phyloP scores from a whole-genome alignment of 2,888 invertebrate species.

The Sinohyriopsis cumingii region DNA sequence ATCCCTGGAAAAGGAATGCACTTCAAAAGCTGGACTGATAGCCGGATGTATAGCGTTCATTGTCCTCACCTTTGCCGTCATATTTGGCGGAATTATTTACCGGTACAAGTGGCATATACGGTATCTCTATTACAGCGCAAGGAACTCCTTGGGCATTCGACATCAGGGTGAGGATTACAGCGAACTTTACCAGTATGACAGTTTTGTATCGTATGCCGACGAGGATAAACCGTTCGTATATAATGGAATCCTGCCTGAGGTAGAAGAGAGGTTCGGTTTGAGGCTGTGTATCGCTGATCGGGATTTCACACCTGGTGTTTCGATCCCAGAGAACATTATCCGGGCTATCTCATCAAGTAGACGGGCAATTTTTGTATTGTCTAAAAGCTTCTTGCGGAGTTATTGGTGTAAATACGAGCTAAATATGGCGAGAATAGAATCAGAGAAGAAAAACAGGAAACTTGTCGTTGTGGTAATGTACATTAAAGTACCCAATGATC shows the following conservation, averaged over 20 bases:
- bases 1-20: slow-evolving; percentile 14
- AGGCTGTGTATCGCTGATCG: slow-evolving; percentile 26
- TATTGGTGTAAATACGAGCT: slow-evolving; percentile 37
- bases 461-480: slow-evolving; percentile 17
- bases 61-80: slow-evolving; percentile 7
- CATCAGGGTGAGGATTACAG: slow-evolving; percentile 3
- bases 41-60: slow-evolving; percentile 3
- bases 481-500: slow-evolving; percentile 6
- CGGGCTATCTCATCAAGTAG: slow-evolving; percentile 22
- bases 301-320: slow-evolving; percentile 23
- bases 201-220: slow-evolving; percentile 28
- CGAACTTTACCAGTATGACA: slow-evolving; percentile 17
- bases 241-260: slow-evolving; percentile 12
- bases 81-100: slow-evolving; percentile 13
- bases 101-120: slow-evolving; percentile 26
- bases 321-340: slow-evolving; percentile 28
- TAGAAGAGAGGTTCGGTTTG: slow-evolving; percentile 18
- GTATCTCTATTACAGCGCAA: slow-evolving; percentile 28
- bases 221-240: slow-evolving; percentile 18
- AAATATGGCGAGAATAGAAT: slow-evolving; percentile 31
- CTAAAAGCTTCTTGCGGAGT: slow-evolving; percentile 20
- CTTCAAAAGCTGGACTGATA: slow-evolving; percentile 10
- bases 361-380: slow-evolving; percentile 26
- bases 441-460: slow-evolving; percentile 16
- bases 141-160: slow-evolving; percentile 9